phyloP scores from a whole-genome alignment of 2,113 vertebrate genomes.

The Leptodactylus fuscus region DNA sequence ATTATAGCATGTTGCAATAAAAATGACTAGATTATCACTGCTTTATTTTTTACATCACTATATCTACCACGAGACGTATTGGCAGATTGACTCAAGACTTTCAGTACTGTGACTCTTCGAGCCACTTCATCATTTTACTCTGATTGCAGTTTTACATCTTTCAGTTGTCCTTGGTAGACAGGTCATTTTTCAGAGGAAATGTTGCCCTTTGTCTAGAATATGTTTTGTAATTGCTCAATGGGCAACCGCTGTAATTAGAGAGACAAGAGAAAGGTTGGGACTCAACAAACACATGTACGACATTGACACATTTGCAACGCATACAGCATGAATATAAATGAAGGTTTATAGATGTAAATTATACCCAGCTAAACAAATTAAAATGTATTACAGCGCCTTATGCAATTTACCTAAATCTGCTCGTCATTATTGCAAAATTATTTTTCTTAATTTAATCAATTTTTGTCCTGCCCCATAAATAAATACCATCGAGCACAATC shows the following conservation, averaged over 20 bases:
- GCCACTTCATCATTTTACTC: conserved; percentile 41
- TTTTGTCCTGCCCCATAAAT: too few relatives aligned
- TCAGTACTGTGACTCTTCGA: not conserved
- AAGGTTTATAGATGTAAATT: not conserved
- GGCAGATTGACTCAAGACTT: not conserved
- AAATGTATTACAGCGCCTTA: not conserved
- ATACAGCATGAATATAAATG: conserved; percentile 4
- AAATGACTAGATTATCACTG: too few relatives aligned
- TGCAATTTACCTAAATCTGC: not conserved
- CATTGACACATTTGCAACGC: not conserved
- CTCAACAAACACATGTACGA: conserved; percentile 3
- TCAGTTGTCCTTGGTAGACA: conserved; percentile 36
- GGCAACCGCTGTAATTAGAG: conserved; percentile 44
- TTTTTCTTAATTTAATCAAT: too few relatives aligned
- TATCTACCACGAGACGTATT: not conserved
- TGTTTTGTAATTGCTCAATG: conserved; percentile 43
- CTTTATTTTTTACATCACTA: too few relatives aligned
- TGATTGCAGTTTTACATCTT: conserved; percentile 46
- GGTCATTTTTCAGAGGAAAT: conserved; percentile 47
- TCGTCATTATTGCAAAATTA: not conserved
- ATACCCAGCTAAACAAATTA: not conserved
- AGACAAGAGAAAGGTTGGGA: conserved; percentile 37
- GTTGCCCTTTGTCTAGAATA: conserved; percentile 44
- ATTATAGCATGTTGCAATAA: too few relatives aligned
- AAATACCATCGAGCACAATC: too few relatives aligned